phyloP scores from a whole-genome alignment of 2,113 vertebrate species.

The Chiloscyllium plagiosum region DNA sequence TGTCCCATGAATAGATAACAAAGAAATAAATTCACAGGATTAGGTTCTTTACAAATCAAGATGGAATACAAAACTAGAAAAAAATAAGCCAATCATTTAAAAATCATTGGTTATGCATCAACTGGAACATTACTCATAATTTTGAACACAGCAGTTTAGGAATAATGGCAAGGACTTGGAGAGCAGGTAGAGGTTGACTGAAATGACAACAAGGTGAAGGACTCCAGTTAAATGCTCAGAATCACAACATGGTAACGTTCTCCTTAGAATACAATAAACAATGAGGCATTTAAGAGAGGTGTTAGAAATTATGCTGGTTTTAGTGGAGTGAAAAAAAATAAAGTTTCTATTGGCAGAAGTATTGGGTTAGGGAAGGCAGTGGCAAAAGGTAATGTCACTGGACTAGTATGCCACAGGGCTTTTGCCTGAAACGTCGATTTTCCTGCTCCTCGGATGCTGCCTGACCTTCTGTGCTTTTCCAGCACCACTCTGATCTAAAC shows the following conservation, averaged over 20 bases:
- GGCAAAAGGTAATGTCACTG: too few species aligned
- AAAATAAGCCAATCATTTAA: background rate
- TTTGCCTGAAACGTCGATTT: too few species aligned
- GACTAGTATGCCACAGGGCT: too few species aligned
- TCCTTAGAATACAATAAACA: background rate
- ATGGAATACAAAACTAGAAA: background rate
- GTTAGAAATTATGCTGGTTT: background rate
- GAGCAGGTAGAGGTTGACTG: background rate
- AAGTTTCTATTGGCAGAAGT: background rate
- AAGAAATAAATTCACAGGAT: background rate
- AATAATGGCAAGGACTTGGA: background rate
- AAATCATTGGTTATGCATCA: background rate
- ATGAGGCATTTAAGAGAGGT: background rate
- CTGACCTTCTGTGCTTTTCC: too few species aligned
- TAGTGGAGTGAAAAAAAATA: background rate
- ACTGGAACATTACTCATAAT: background rate
- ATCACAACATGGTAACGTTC: background rate
- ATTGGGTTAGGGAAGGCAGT: background rate
- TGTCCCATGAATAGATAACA: too few species aligned
- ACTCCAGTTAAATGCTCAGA: background rate
- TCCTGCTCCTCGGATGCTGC: too few species aligned
- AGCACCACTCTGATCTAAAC: too few species aligned
- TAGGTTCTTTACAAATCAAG: background rate
- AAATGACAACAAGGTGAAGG: background rate
- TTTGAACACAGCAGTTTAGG: background rate